These are phyloP conservation scores for Onychostoma macrolepis DNA, from an alignment of 2,113 vertebrate genomes.

Conservation along the genomic window DNA sequence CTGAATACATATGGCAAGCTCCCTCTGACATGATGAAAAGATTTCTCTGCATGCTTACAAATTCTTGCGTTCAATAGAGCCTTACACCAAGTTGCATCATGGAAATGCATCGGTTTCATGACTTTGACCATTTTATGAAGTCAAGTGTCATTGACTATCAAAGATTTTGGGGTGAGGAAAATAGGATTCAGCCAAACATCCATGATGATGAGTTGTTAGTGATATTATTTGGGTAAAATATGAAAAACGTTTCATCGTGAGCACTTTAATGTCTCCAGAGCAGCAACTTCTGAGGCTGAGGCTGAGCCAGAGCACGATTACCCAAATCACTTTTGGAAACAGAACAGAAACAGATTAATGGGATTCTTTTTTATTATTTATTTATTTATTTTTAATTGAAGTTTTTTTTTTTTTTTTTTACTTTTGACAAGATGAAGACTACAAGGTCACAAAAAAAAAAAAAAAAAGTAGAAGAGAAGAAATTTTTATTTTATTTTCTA, in stretches of 20 bases:
- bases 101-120: conserved; percentile 54
- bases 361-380: too few relatives aligned
- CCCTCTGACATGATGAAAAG: conserved; percentile 38
- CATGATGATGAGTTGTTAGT: neutral
- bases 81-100: conserved; percentile 76
- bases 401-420: too few relatives aligned
- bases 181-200: neutral
- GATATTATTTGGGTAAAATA: neutral
- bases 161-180: neutral
- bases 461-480: neutral
- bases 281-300: neutral
- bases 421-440: too few relatives aligned
- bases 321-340: neutral
- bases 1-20: conserved; percentile 49
- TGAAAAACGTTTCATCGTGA: conserved; percentile 1
- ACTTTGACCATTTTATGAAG: conserved; percentile 52
- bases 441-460: neutral
- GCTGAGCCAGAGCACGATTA: neutral
- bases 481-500: too few relatives aligned
- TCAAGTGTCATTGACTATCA: conserved; percentile 40
- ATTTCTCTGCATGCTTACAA: conserved; percentile 37
- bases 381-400: too few relatives aligned
- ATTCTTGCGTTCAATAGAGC: conserved; percentile 43
- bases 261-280: neutral
- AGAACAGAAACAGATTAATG: neutral